Percentiles rank a stretch among this genome's conserved stretches.
These are phyloP conservation scores for Allophyes oxyacanthae DNA, from an alignment of 2,888 invertebrate species.

Conservation along the genomic window DNA sequence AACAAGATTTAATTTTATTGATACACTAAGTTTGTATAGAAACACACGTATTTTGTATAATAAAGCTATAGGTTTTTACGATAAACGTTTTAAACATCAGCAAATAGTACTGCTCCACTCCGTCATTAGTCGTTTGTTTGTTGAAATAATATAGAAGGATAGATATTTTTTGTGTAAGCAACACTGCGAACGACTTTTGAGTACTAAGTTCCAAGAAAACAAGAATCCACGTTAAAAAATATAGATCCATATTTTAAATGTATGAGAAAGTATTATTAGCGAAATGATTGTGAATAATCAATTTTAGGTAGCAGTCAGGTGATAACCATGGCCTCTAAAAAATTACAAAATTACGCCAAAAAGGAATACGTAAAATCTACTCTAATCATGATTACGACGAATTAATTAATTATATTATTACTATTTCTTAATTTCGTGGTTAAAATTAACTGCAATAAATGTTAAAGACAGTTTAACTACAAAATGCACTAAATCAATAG, in stretches of 20 bases:
- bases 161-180: conserved; percentile 43
- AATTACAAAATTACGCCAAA: conserved; percentile 28
- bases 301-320: conserved; percentile 10
- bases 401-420: conserved; percentile 5
- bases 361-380: conserved; percentile 23
- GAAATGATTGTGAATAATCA: conserved; percentile 1
- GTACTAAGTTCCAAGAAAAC: neutral
- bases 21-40: conserved; percentile 74
- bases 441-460: neutral
- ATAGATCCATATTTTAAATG: neutral
- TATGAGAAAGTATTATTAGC: conserved; percentile 8
- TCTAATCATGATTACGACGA: conserved; percentile 38
- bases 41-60: conserved; percentile 76
- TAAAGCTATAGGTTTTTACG: conserved; percentile 65
- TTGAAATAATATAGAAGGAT: conserved; percentile 34
- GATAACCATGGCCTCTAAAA: conserved; percentile 7
- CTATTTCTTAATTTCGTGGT: conserved; percentile 17
- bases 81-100: conserved; percentile 43
- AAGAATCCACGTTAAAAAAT: neutral
- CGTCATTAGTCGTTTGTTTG: conserved; percentile 39
- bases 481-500: conserved; percentile 21
- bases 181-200: conserved; percentile 36
- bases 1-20: conserved; percentile 52
- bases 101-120: conserved; percentile 61
- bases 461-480: conserved; percentile 4